Conservation (phyloP, 2,797 vertebrate genomes). For the Ciconia nigra region DNA sequence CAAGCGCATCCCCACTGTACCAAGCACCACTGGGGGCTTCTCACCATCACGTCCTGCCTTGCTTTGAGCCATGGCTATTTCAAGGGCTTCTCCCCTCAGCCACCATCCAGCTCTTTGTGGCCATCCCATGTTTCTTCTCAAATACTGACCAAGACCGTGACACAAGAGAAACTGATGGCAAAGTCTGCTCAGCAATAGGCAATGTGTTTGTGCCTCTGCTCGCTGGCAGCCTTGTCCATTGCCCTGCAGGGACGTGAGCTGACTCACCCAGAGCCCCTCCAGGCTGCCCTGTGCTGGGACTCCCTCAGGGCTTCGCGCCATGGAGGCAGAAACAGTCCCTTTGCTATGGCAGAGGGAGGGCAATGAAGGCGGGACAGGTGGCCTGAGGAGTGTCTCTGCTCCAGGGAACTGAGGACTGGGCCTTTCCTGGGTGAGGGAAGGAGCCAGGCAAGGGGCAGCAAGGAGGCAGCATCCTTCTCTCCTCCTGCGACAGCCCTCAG, state of each 20-base stretch:
- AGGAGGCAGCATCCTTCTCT: neutral
- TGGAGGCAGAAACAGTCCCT: neutral
- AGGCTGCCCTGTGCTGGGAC: neutral
- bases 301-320: neutral
- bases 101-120: neutral
- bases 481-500: neutral
- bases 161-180: neutral
- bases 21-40: neutral
- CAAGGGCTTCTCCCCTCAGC: neutral
- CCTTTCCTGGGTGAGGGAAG: neutral
- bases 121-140: neutral
- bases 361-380: rapidly evolving
- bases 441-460: neutral
- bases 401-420: neutral
- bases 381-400: neutral
- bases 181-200: neutral
- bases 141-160: neutral
- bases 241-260: neutral
- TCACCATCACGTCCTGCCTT: neutral
- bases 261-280: too few species aligned
- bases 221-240: rapidly evolving
- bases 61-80: neutral
- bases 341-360: neutral
- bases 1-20: rapidly evolving
- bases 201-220: neutral